Percentiles rank a stretch among this genome's conserved stretches.
Evolutionary conservation across 2,888 invertebrate species (phyloP).

Genomic region (Keiferia lycopersicella): DNA sequence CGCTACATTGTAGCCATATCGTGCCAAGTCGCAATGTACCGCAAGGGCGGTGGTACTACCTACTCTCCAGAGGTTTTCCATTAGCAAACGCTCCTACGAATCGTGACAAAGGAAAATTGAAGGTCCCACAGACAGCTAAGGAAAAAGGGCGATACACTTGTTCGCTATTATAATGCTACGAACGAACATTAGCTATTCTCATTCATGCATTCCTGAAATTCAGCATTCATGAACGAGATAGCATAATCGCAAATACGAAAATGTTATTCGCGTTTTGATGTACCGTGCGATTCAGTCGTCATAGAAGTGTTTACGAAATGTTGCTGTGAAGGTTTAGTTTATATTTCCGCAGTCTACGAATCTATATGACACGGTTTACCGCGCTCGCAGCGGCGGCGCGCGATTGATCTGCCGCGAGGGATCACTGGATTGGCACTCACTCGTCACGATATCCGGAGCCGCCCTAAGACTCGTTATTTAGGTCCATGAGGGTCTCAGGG

Average conservation of each 20-base stretch:
- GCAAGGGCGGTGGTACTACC: not conserved
- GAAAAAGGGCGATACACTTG: not conserved
- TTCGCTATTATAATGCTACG: not conserved
- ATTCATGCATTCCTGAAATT: not conserved
- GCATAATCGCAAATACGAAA: slow-evolving; percentile 5
- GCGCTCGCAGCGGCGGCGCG: slow-evolving; percentile 1
- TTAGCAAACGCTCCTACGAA: not conserved
- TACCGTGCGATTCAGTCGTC: slow-evolving; percentile 16
- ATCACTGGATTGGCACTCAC: slow-evolving; percentile 29
- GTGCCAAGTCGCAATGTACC: slow-evolving; percentile 11
- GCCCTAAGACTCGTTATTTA: slow-evolving; percentile 18
- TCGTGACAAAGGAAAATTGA: slow-evolving; percentile 2
- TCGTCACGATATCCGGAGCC: slow-evolving; percentile 26
- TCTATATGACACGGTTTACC: slow-evolving; percentile 7
- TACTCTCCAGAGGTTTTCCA: not conserved
- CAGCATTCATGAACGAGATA: not conserved
- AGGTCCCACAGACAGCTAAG: not conserved
- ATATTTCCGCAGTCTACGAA: slow-evolving; percentile 14
- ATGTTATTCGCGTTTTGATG: slow-evolving; percentile 11
- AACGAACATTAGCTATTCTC: not conserved
- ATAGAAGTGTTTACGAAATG: slow-evolving; percentile 12
- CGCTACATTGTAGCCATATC: not conserved
- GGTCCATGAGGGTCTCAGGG: slow-evolving; percentile 22
- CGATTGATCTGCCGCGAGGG: slow-evolving; percentile 22
- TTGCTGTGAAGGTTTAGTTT: slow-evolving; percentile 13